Evolutionary conservation across 2,888 invertebrate genomes (phyloP).

Genomic region (Habroteleia sp.): DNA sequence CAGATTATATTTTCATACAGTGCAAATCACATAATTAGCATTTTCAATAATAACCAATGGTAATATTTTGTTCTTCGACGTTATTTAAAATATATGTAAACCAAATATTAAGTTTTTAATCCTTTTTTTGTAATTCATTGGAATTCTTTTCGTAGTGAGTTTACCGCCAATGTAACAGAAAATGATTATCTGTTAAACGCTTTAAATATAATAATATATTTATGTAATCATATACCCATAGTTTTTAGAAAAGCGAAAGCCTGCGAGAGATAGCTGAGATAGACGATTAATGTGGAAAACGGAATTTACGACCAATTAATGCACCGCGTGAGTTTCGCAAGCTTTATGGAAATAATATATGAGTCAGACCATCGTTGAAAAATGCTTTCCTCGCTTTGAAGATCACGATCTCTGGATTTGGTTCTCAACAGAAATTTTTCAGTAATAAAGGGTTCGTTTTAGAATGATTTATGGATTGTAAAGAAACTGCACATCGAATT

Average conservation of each 20-base stretch:
- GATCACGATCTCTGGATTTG: constrained; percentile 30
- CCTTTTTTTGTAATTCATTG: no score
- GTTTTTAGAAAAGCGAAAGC: constrained; percentile 32
- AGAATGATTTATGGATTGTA: constrained; percentile 24
- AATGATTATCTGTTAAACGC: no score
- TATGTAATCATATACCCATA: constrained; percentile 43
- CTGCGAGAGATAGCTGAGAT: constrained; percentile 73
- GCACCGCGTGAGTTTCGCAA: constrained; percentile 67
- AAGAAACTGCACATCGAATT: constrained; percentile 21
- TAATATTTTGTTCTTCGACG: no score
- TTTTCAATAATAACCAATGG: no score
- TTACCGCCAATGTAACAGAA: no score
- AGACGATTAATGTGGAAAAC: constrained; percentile 73
- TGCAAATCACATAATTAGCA: no score
- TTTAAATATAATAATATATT: no score
- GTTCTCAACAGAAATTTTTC: constrained; percentile 14
- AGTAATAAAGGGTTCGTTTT: constrained; percentile 25
- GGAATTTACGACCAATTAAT: constrained; percentile 77
- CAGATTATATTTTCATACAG: no score
- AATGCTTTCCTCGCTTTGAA: constrained; percentile 46
- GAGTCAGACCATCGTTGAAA: constrained; percentile 60
- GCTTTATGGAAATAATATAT: constrained; percentile 68
- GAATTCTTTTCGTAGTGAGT: no score
- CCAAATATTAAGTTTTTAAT: no score
- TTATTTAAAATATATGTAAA: no score